Base-by-base conservation (phyloP, 2,797 vertebrate species). In the Spinibarbus caldwelli region DNA sequence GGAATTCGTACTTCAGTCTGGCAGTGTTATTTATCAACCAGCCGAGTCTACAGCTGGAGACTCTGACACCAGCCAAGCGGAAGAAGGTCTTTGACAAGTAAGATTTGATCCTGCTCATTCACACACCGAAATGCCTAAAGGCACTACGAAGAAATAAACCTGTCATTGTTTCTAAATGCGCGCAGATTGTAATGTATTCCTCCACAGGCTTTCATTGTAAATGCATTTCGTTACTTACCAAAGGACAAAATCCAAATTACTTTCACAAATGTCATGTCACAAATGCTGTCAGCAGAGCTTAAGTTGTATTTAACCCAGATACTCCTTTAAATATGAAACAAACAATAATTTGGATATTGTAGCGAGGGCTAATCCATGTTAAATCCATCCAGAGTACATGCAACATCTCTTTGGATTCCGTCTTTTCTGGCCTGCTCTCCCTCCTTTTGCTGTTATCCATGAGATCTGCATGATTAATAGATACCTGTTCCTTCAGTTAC, bases 1-100 rank as follows among this genome's bases (percentile, higher is more conserved):
- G 98, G 98, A 99, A 99, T 94, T 99, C 98, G 36, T 99, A 99
- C 86, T 99, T 99, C 94, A 99, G 98, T 91, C 95, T 99, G 88
- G 97, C 97, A 38, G 98, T 99, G 76, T 92, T 99, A 87, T 99
- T 98, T 93, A 99, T 99, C 92, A 99, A 99, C 91, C 98, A 99
- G 92, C 98, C 98, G 45, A 99, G 98, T 91, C 96, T 99, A 87
- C 98, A 99, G 88, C 94, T 99, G 75, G 98, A 99, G 94, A 93
- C 95, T 26, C 94, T 97, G 57, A 95, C 95, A 23, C 95, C 96
- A 38, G 94, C 95, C 6, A 99, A 99, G 90, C 97, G 96, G 91
- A 99, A 99, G 96, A 98, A 98, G 92, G 95, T 97, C 91, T 94
- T 98, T 45, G 98, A 99, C 93, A 99, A 98, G 98, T 99, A 95